Percentiles rank a stretch among this genome's conserved stretches.
phyloP scores from a whole-genome alignment of 2,888 invertebrate genomes.

The Cataglyphis albicans region DNA sequence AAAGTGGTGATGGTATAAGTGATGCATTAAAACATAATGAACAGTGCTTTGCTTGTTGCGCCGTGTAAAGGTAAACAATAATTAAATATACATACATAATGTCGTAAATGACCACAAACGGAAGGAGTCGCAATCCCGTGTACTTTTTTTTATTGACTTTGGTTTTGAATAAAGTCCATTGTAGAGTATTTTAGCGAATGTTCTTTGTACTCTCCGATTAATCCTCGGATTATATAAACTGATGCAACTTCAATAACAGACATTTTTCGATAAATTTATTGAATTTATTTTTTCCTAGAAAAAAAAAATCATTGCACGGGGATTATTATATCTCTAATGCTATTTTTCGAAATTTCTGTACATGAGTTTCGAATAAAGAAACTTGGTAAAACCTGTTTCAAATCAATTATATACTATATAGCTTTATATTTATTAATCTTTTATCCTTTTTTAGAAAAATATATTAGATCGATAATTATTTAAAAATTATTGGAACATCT shows the following conservation, averaged over 20 bases:
- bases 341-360: neutral
- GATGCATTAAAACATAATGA: constrained; percentile 22
- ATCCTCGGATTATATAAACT: constrained; percentile 6
- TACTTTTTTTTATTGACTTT: constrained; percentile 25
- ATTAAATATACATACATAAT: neutral
- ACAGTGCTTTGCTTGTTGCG: neutral
- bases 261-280: neutral
- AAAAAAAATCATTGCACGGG: neutral
- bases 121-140: neutral
- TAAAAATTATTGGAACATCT: neutral
- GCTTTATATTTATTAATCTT: constrained; percentile 4
- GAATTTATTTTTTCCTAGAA: neutral
- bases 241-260: neutral
- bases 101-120: neutral
- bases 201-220: constrained; percentile 1
- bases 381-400: neutral
- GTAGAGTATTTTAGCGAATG: constrained; percentile 3
- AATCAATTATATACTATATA: neutral
- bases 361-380: neutral
- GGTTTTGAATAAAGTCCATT: constrained; percentile 6
- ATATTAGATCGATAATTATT: neutral
- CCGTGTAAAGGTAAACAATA: neutral
- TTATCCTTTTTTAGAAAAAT: neutral
- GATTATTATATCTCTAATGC: neutral
- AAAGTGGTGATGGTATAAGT: constrained; percentile 10